These are phyloP conservation scores for Pygoscelis antarcticus DNA, from an alignment of 2,113 vertebrate genomes.

Conservation along the genomic window DNA sequence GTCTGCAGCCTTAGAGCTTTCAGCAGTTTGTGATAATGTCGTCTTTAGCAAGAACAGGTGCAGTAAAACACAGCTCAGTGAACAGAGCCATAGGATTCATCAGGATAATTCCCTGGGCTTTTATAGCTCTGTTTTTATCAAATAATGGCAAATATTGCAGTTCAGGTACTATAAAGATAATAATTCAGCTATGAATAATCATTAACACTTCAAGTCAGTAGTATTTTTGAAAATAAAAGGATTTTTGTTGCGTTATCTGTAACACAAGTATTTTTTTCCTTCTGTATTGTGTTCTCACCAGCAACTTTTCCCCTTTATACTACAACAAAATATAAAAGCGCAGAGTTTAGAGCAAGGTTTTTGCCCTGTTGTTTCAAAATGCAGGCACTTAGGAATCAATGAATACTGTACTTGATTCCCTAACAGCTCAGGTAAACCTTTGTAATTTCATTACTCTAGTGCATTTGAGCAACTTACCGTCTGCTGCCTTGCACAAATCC, in stretches of 20 bases:
- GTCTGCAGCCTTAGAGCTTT: background rate
- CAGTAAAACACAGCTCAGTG: background rate
- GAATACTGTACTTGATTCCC: background rate
- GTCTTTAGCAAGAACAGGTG: slow-evolving; percentile 6
- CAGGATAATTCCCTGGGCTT: background rate
- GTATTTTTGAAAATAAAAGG: background rate
- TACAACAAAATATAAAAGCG: background rate
- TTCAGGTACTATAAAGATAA: background rate
- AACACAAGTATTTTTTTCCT: background rate
- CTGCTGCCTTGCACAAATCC: background rate
- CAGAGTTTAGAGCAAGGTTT: background rate
- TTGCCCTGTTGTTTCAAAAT: background rate
- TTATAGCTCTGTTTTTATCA: background rate
- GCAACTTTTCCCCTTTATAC: background rate
- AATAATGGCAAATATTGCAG: background rate
- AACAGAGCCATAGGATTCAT: background rate
- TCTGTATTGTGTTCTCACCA: background rate
- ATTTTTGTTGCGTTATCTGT: background rate
- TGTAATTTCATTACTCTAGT: background rate
- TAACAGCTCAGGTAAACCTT: background rate
- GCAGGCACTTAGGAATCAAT: background rate
- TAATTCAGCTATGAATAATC: background rate
- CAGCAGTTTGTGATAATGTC: background rate
- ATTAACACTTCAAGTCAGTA: background rate
- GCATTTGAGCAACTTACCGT: background rate